Evolutionary conservation across 2,888 invertebrate species (phyloP).

Genomic region (Thera obeliscata): DNA sequence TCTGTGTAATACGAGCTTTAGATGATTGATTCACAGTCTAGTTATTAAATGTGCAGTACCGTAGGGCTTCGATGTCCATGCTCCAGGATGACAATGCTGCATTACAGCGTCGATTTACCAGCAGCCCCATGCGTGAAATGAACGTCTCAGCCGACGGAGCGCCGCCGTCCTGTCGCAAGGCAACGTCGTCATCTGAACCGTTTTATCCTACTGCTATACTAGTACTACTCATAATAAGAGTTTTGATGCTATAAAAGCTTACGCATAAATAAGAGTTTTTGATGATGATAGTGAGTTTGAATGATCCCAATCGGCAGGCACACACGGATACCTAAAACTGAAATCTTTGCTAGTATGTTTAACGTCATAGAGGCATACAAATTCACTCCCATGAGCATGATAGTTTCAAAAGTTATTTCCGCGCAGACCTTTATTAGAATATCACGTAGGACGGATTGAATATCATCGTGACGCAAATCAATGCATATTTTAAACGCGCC

Average conservation of each 20-base stretch:
- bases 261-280: no score
- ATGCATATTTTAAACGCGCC: conserved; percentile 36
- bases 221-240: background rate
- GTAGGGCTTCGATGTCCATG: conserved; percentile 5
- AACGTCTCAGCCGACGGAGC: conserved; percentile 49
- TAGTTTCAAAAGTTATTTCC: background rate
- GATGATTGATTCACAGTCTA: background rate
- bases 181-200: background rate
- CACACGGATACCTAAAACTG: no score
- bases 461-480: conserved; percentile 31
- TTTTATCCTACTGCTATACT: background rate
- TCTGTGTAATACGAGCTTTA: background rate
- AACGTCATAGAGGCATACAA: background rate
- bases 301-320: no score
- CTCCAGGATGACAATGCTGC: conserved; percentile 26
- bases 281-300: no score
- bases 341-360: no score
- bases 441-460: conserved; percentile 19
- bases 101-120: conserved; percentile 49
- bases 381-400: background rate
- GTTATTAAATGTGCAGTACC: background rate
- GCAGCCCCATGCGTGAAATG: conserved; percentile 62
- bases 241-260: no score
- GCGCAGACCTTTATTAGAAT: background rate
- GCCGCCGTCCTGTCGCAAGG: background rate